A percentile compares a stretch with the other conserved stretches of the same genome.
Conservation (phyloP, 2,113 vertebrate genomes). For the Syngnathus scovelli region DNA sequence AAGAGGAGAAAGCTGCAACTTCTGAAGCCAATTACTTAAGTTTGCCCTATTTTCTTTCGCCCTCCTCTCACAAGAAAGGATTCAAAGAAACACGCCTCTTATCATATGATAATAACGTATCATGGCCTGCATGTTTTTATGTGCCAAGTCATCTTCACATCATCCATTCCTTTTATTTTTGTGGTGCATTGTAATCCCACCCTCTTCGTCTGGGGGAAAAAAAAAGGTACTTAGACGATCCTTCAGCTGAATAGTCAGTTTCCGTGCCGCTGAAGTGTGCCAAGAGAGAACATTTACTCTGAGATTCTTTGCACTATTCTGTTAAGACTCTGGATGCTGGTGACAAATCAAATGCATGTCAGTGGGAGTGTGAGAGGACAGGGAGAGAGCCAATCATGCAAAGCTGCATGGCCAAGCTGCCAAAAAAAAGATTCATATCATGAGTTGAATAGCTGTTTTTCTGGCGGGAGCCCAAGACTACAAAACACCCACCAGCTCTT, state of each 20-base stretch:
- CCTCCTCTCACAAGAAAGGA: constrained; percentile 34
- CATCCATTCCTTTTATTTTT: constrained; percentile 54
- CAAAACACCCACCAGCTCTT: constrained; percentile 7
- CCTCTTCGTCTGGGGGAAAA: constrained; percentile 11
- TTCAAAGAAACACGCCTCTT: constrained; percentile 45
- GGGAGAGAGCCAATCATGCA: constrained; percentile 67
- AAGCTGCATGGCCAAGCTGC: constrained; percentile 59
- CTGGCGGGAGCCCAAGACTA: constrained; percentile 14
- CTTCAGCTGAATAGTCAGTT: constrained; percentile 57
- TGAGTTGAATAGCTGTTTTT: constrained; percentile 47
- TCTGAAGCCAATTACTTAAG: constrained; percentile 66
- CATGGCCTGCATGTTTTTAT: constrained; percentile 34
- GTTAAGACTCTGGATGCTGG: constrained; percentile 65
- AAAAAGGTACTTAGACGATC: constrained; percentile 50
- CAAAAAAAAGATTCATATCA: constrained; percentile 69
- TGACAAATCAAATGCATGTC: constrained; percentile 69
- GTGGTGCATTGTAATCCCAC: constrained; percentile 57
- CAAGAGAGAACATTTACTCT: constrained; percentile 67
- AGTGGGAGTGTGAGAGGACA: constrained; percentile 61
- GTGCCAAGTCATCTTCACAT: constrained; percentile 42
- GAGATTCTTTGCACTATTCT: constrained; percentile 62
- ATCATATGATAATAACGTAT: constrained; percentile 49
- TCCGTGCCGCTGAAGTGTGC: constrained; percentile 51
- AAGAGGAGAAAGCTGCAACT: constrained; percentile 55
- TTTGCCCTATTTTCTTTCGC: constrained; percentile 53